These are phyloP conservation scores for Caerostris extrusa DNA, from an alignment of 1,140 invertebrate genomes.

Conservation along the genomic window DNA sequence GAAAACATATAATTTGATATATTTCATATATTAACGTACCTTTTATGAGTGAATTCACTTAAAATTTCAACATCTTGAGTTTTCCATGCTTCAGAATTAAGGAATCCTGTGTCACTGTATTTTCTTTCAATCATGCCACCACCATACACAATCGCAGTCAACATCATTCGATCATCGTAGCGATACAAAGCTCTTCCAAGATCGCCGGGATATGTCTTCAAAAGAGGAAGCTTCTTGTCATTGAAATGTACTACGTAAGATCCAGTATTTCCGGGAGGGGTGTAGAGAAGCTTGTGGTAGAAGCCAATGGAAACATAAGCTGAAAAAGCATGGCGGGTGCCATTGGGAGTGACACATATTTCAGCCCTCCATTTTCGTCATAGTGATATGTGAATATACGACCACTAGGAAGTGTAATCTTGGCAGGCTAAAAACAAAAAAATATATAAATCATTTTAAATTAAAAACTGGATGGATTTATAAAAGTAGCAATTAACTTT, in stretches of 20 bases:
- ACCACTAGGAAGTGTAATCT: constrained; percentile 94
- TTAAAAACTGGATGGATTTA: background rate
- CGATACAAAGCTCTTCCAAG: constrained; percentile 93
- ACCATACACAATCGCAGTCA: constrained; percentile 92
- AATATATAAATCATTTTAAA: background rate
- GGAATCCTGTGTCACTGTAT: constrained; percentile 72
- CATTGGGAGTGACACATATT: constrained; percentile 93
- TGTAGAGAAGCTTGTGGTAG: constrained; percentile 94
- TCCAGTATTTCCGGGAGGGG: constrained; percentile 90
- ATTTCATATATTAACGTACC: background rate
- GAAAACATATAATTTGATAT: no score
- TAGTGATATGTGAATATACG: constrained; percentile 96
- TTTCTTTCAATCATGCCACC: constrained; percentile 81
- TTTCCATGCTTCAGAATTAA: constrained; percentile 78
- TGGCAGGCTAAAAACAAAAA: constrained; percentile 86
- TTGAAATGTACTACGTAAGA: constrained; percentile 94
- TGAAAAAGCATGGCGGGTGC: constrained; percentile 96
- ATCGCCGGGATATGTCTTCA: constrained; percentile 94
- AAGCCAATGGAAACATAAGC: constrained; percentile 95
- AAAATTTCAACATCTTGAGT: constrained; percentile 89
- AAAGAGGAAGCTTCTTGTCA: constrained; percentile 92
- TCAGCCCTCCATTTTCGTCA: constrained; percentile 93
- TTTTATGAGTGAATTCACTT: constrained; percentile 91
- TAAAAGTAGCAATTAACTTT: no score
- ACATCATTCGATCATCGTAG: constrained; percentile 90